Base-by-base conservation (phyloP, 2,888 invertebrate species). In the Brachyopa scutellaris region DNA sequence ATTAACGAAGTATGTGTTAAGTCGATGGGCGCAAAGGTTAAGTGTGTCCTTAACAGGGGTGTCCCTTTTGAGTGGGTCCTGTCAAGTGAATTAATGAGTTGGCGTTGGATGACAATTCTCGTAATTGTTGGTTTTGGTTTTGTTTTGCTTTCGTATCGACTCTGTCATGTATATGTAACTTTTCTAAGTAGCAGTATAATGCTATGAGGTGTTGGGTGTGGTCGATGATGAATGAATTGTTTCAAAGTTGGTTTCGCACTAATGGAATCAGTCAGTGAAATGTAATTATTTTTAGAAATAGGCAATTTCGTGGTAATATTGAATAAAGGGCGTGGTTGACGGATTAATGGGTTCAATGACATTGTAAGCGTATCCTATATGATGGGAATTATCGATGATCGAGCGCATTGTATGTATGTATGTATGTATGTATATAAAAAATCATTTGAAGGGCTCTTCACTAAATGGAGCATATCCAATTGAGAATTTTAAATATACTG, bases 1-100 rank as follows among this genome's bases (percentile, higher is more conserved):
- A 40, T 57, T 57, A 57, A 57, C 40, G 26, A 40, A 23, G 23
- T 57, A 15, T 40, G 57, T 26, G 15, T n/a, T 26, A 17, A 57
- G 26, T 21, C 19, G 38, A 40, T 57, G 17, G 6, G 57, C 9
- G 26, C 23, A 6, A 13, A 23, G 13, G 38, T 15, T 31, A 38
- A 23, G 15, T n/a, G 26, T 26, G 38, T 17, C 19, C 38, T 57
- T 36, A 38, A n/a, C 17, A 17, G 8, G 8, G 1, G 40, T 17
- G 9, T 40, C 0, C 19, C 9, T 40, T 9, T 6, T 13, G 5
- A 15, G 4, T 13, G 8, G 38, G 42, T 17, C 42, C 1, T 23
- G 23, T 40, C 13, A 38, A 57, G 31, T 40, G 57, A 40, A 57
- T 40, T 40, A 40, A 57, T 26, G 36, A n/a, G 21, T 8, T 1